Conservation (phyloP, 64 coral and sea anemone genomes). For the Montipora capricornis region DNA sequence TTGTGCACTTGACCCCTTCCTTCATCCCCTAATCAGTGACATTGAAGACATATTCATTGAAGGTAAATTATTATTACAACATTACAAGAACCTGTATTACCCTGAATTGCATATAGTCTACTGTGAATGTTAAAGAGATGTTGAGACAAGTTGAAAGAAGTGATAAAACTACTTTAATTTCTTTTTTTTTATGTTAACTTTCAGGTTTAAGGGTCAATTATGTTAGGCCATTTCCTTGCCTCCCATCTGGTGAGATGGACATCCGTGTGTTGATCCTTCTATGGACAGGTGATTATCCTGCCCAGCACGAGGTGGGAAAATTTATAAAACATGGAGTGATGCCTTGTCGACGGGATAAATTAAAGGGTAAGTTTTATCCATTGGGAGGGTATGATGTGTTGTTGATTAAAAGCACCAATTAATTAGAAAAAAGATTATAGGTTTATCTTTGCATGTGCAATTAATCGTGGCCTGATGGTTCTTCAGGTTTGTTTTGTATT, state of each 20-base stretch:
- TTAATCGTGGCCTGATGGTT: no score
- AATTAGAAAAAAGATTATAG: no score
- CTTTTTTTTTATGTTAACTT: no score
- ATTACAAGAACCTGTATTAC: no score
- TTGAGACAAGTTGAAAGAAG: background rate
- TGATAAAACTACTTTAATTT: background rate
- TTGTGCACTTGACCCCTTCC: conserved; percentile 13
- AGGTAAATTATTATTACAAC: conserved; percentile 3
- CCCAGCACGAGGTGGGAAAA: conserved; percentile 49
- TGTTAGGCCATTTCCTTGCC: background rate
- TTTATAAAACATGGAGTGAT: conserved; percentile 39
- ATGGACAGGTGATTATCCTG: conserved; percentile 32
- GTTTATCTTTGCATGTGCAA: no score
- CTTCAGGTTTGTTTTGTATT: no score
- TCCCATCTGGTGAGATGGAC: background rate
- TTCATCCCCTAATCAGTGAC: conserved; percentile 10
- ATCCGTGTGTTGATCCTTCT: conserved; percentile 14
- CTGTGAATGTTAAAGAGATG: background rate
- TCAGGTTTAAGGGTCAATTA: conserved; percentile 1
- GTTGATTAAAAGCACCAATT: no score
- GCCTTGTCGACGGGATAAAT: conserved; percentile 10
- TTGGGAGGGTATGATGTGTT: no score
- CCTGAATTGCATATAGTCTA: no score
- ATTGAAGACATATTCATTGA: conserved; percentile 27
- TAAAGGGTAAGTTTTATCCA: background rate